Conservation (phyloP, 2,797 vertebrate genomes). For the Iguana delicatissima region DNA sequence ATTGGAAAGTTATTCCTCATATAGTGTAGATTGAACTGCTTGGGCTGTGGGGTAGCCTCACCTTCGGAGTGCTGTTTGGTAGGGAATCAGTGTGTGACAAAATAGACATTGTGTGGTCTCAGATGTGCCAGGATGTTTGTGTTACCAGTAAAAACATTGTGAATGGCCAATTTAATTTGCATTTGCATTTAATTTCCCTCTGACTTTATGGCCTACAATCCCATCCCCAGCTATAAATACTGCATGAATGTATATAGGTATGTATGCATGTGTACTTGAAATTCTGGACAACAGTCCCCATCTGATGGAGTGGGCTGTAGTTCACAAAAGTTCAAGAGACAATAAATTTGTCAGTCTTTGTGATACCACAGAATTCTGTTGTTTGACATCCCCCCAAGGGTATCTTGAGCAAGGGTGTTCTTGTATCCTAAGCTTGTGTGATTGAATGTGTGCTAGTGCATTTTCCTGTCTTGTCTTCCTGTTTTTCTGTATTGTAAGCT, state of each 20-base stretch:
- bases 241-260: too few relatives aligned
- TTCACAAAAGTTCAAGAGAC: neutral
- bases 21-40: neutral
- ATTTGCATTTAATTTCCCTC: neutral
- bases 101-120: neutral
- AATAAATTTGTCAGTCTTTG: neutral
- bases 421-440: neutral
- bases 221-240: neutral
- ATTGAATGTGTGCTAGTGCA: constrained; percentile 20
- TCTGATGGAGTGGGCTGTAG: neutral
- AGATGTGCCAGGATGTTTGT: neutral
- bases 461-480: constrained; percentile 12
- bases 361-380: neutral
- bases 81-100: neutral
- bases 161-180: neutral
- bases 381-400: neutral
- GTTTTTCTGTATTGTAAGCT: constrained; percentile 43
- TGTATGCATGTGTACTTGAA: neutral
- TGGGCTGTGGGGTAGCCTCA: neutral
- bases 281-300: neutral
- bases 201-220: neutral
- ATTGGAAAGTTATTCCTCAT: neutral
- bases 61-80: too few relatives aligned
- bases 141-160: neutral
- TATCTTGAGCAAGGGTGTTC: neutral